Conservation (phyloP, 2,888 invertebrate species). For the Phyllotreta striolata region DNA sequence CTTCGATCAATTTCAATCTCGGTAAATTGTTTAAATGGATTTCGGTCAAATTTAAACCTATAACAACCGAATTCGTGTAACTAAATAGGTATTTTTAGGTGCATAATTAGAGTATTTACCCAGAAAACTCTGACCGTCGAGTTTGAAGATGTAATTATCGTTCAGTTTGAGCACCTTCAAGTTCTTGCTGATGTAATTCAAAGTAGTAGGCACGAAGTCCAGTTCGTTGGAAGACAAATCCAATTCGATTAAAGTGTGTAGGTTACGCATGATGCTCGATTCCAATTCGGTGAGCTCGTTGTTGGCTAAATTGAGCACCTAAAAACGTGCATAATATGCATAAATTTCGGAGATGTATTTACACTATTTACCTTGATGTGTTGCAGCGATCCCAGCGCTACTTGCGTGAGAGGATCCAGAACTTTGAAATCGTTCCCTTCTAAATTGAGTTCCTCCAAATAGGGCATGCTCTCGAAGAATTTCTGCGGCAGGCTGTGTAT, state of each 20-base stretch:
- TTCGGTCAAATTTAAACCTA: conserved; percentile 49
- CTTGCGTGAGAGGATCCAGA: conserved; percentile 67
- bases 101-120: conserved; percentile 57
- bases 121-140: conserved; percentile 68
- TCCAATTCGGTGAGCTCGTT: conserved; percentile 69
- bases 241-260: conserved; percentile 65
- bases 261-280: conserved; percentile 63
- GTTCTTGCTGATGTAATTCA: conserved; percentile 65
- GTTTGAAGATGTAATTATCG: conserved; percentile 67
- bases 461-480: conserved; percentile 71
- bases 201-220: conserved; percentile 66
- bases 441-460: conserved; percentile 67
- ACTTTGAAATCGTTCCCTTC: conserved; percentile 70
- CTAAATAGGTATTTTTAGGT: conserved; percentile 4
- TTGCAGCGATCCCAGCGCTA: conserved; percentile 66
- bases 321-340: too few relatives aligned
- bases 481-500: conserved; percentile 69
- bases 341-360: background rate
- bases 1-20: conserved; percentile 64
- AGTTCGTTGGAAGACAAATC: conserved; percentile 70
- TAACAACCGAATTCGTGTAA: conserved; percentile 44
- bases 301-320: conserved; percentile 58
- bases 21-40: conserved; percentile 70
- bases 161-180: conserved; percentile 69
- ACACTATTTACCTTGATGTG: conserved; percentile 66